Base-by-base conservation (phyloP, 1,140 invertebrate species). In the Brachionus calyciflorus region DNA sequence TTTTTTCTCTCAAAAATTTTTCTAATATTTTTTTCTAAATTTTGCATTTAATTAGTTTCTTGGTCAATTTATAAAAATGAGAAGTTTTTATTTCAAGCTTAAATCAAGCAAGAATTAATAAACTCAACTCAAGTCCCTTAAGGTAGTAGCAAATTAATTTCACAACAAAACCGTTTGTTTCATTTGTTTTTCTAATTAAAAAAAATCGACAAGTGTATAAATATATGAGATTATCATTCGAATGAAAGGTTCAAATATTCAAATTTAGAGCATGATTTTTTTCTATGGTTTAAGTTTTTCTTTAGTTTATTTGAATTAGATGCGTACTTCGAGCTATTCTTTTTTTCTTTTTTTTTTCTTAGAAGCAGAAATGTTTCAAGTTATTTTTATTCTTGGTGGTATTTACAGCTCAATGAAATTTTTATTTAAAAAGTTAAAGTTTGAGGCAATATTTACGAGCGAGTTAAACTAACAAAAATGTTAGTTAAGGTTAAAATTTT, bases 11-110 rank as follows among this genome's bases (percentile, higher is more conserved):
- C 19, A 40, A 30, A 60, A 60, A 26, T 60, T n/a, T 30, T 57
- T 57, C 53, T 26, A 28, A 57, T 28, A 37, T 37, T 37, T 37
- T 37, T 37, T 57, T 57, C 24, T 28, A 37, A 60, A 60, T 60
- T 60, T 60, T 60, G 30, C 55, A 60, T 60, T 60, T 37, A 60
- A 60, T 60, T 60, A 40, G 19, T 60, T 60, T 60, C 55, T 60
- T 60, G 55, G 33, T 60, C 55, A 60, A 60, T 60, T 60, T 17
- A 9, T 5, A 37, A 3, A 37, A 37, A 37, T 37, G 55, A 60
- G 55, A 60, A 60, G 37, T 30, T 60, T 33, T 17, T 6, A 17
- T 60, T 33, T 33, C 5, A 33, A 60, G 30, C 30, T 60, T 26
- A 60, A 60, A 33, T 33, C 28, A 60, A 60, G 33, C 55, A n/a